Conservation (phyloP, 30 jellyfish, hydroid and myxozoan genomes). For the Aurelia sp. region DNA sequence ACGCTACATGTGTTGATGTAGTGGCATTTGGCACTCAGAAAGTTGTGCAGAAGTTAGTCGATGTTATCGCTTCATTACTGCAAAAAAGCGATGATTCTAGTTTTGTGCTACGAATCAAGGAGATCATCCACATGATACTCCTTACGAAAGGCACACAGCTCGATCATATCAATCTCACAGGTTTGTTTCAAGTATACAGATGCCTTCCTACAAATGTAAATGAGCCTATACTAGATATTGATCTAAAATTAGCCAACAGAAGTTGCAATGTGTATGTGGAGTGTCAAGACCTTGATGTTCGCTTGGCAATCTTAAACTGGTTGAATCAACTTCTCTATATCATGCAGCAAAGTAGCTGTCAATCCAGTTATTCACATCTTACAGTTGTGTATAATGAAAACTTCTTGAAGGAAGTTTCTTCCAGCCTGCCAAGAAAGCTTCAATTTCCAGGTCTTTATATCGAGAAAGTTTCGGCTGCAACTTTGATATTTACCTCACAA, state of each 20-base stretch:
- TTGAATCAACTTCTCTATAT: constrained; percentile 26
- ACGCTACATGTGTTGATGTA: neutral
- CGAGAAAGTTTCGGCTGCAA: constrained; percentile 29
- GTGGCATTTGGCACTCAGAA: neutral
- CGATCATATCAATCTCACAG: constrained; percentile 11
- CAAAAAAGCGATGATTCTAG: neutral
- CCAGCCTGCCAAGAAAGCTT: constrained; percentile 17
- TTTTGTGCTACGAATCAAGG: neutral
- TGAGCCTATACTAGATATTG: constrained; percentile 22
- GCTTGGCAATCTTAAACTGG: constrained; percentile 30
- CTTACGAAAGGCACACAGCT: constrained; percentile 35
- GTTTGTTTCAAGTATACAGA: constrained; percentile 21
- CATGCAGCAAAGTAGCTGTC: neutral
- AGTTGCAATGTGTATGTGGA: constrained; percentile 40
- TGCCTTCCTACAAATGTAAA: neutral
- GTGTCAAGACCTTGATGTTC: constrained; percentile 27
- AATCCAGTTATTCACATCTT: constrained; percentile 14
- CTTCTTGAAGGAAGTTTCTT: constrained; percentile 22
- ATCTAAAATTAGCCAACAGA: constrained; percentile 35
- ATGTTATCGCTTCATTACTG: constrained; percentile 3
- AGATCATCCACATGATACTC: constrained; percentile 16
- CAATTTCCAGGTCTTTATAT: neutral
- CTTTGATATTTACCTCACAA: constrained; percentile 36
- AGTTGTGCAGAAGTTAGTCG: neutral
- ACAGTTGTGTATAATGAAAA: constrained; percentile 36